These are phyloP conservation scores for Brotogeris chrysoptera DNA, from an alignment of 2,797 vertebrate species.

Conservation along the genomic window DNA sequence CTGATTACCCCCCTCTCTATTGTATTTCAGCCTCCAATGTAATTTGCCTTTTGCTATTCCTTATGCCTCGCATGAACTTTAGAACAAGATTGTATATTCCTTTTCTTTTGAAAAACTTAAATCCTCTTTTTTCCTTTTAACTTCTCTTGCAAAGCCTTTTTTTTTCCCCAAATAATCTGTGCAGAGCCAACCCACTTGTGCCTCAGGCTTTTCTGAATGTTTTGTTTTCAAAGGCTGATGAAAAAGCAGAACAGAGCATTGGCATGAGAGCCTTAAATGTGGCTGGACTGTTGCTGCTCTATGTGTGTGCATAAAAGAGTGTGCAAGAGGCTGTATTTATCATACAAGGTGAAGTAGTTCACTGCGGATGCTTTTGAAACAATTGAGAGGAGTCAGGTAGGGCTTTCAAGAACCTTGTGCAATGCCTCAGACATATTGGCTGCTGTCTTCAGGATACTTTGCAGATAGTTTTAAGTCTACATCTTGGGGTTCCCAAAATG, in stretches of 20 bases:
- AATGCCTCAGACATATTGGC: neutral
- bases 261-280: neutral
- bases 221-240: neutral
- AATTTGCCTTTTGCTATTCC: neutral
- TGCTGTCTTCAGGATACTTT: neutral
- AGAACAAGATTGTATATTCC: neutral
- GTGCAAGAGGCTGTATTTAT: fast-evolving
- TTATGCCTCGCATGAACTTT: neutral
- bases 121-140: neutral
- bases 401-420: neutral
- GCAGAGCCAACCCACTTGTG: fast-evolving
- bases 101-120: neutral
- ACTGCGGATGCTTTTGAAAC: neutral
- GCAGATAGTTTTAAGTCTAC: neutral
- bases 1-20: conserved; percentile 12
- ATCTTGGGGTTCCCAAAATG: neutral
- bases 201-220: neutral
- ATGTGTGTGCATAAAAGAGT: neutral
- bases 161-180: fast-evolving
- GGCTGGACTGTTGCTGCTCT: neutral
- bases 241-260: neutral
- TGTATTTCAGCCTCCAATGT: neutral
- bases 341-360: neutral
- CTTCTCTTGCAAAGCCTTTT: neutral
- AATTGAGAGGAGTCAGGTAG: neutral